Base-by-base conservation (phyloP, 2,888 invertebrate genomes). In the Heliconius ismenius region DNA sequence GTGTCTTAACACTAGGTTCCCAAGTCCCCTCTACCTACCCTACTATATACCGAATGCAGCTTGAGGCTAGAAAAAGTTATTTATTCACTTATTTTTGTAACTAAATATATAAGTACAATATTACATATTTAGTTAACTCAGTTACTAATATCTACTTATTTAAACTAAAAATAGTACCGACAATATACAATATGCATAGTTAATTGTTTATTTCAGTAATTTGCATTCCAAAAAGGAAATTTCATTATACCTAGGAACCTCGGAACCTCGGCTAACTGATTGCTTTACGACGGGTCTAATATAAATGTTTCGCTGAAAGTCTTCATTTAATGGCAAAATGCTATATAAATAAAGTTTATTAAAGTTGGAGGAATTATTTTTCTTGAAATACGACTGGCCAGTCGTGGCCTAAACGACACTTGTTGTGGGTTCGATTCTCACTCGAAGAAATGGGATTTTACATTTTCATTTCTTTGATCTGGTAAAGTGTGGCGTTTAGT, bases 241-340 rank as follows among this genome's bases (percentile, higher is more conserved):
- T 69, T 54, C 28, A 54, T 69, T 28, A 69, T n/a, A 54, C 28
- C 18, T 28, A 28, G 69, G 28, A 32, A 32, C 32, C 32, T 32
- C 32, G 7, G 32, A 32, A 32, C 32, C 18, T 28, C 49, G 54
- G 28, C 69, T 54, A 69, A 69, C 69, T 69, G 69, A 69, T 69
- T 69, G 69, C 54, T 54, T 69, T 54, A 69, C 69, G 69, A 69
- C 54, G n/a, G 54, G 28, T 21, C 28, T 69, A 54, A 69, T 69
- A 54, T 28, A 49, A 69, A 26, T 21, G 54, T 69, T 28, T 49
- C 54, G 28, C 13, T 10, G 21, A 69, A 54, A 32, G 26, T 54
- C 49, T 58, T 70, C 70, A 70, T 11, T 54, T 70, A 54, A 70
- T 70, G 2, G n/a, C 15, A 39, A 67, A 67, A 67, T 39, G 28